phyloP scores from a whole-genome alignment of 53 echinoderm and acorn worm genomes.

The Astropecten irregularis region DNA sequence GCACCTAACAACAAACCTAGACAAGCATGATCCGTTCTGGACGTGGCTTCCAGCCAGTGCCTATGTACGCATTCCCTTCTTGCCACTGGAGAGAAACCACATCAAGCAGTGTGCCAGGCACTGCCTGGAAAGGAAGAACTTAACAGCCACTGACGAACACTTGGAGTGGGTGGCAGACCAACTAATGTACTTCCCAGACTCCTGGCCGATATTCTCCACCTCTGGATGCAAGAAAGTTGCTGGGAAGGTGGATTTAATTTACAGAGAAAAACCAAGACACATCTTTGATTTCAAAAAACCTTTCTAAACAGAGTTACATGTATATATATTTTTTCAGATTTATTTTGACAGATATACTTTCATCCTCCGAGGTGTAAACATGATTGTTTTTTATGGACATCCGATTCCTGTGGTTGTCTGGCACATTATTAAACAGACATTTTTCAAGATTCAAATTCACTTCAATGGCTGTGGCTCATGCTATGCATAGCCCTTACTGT shows the following conservation, averaged over 20 bases:
- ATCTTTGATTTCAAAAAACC: constrained; percentile 10
- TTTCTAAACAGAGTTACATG: not conserved
- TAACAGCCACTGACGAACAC: constrained; percentile 49
- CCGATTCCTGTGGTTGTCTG: too few relatives aligned
- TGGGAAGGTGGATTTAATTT: constrained; percentile 76
- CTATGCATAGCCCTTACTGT: too few relatives aligned
- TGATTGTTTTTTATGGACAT: too few relatives aligned
- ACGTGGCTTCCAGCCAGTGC: constrained; percentile 44
- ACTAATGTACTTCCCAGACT: constrained; percentile 60
- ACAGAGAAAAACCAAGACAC: not conserved
- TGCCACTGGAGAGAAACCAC: constrained; percentile 77
- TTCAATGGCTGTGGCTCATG: too few relatives aligned
- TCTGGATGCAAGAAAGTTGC: constrained; percentile 90
- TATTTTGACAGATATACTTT: too few relatives aligned
- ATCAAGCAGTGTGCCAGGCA: constrained; percentile 66
- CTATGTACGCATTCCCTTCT: constrained; percentile 67
- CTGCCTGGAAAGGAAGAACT: constrained; percentile 38
- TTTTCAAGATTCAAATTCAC: too few relatives aligned
- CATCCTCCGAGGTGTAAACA: too few relatives aligned
- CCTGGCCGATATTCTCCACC: constrained; percentile 67
- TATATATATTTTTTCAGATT: not conserved
- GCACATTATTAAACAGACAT: too few relatives aligned
- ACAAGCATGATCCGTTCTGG: constrained; percentile 35
- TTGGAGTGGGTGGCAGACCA: constrained; percentile 86
- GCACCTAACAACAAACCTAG: constrained; percentile 18